Percentiles rank a stretch among this genome's conserved stretches.
phyloP scores from a whole-genome alignment of 2,797 vertebrate genomes.

The Paratrypauchen microcephalus region DNA sequence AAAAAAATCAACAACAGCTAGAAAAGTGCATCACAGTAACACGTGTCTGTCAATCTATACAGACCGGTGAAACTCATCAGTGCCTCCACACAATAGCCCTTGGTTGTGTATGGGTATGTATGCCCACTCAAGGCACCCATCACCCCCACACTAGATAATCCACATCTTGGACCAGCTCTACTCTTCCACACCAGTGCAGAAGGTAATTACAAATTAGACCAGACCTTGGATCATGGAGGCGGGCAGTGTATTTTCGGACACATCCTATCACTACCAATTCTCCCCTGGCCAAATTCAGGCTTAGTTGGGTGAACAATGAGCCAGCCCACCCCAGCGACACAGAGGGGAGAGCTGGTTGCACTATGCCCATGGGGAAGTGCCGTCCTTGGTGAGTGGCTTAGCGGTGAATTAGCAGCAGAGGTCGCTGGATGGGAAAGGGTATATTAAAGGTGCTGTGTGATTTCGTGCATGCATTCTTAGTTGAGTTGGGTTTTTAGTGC shows the following conservation, averaged over 20 bases:
- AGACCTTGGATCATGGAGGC: conserved; percentile 63
- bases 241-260: conserved; percentile 53
- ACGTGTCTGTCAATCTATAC: conserved; percentile 60
- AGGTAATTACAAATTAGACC: conserved; percentile 78
- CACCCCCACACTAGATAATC: conserved; percentile 66
- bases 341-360: conserved; percentile 49
- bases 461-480: background rate
- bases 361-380: conserved; percentile 42
- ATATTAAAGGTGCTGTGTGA: conserved; percentile 2
- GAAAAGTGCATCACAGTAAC: conserved; percentile 61
- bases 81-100: conserved; percentile 24
- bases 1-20: conserved; percentile 58
- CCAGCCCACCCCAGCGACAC: conserved; percentile 58
- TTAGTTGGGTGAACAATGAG: conserved; percentile 68
- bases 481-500: background rate
- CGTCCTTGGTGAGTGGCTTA: conserved; percentile 60
- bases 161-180: conserved; percentile 69
- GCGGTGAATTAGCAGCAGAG: conserved; percentile 57
- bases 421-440: conserved; percentile 41
- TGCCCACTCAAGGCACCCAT: conserved; percentile 38
- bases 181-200: conserved; percentile 79
- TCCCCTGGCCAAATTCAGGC: conserved; percentile 53
- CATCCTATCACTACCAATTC: conserved; percentile 59
- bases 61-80: conserved; percentile 54
- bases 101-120: conserved; percentile 19